These are phyloP conservation scores for Theocolax elegans DNA, from an alignment of 1,140 invertebrate genomes.

Conservation along the genomic window DNA sequence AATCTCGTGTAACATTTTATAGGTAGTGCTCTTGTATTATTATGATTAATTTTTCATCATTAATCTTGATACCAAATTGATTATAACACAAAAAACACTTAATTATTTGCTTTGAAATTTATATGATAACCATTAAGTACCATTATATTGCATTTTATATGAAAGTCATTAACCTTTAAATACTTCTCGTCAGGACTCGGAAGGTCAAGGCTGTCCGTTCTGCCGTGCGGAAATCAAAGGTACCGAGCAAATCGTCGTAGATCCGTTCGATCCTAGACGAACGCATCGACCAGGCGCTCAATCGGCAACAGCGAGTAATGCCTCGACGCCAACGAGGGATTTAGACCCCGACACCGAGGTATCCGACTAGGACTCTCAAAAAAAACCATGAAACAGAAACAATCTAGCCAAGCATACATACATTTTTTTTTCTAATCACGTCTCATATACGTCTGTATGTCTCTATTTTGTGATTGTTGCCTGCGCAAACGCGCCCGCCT, in stretches of 20 bases:
- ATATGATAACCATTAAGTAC: too few relatives aligned
- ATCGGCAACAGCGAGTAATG: conserved; percentile 64
- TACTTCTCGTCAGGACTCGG: conserved; percentile 81
- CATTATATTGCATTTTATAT: too few relatives aligned
- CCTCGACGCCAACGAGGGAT: conserved; percentile 70
- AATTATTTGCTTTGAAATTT: too few relatives aligned
- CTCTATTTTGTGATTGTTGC: background rate
- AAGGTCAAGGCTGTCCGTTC: conserved; percentile 97
- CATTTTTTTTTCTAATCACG: conserved; percentile 1
- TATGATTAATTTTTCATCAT: too few relatives aligned
- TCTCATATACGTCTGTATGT: background rate
- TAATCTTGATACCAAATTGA: too few relatives aligned
- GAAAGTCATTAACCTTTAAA: background rate
- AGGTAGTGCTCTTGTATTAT: too few relatives aligned
- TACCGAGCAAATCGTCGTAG: conserved; percentile 95
- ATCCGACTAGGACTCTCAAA: conserved; percentile 70
- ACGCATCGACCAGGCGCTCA: conserved; percentile 69
- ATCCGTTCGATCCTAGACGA: conserved; percentile 87
- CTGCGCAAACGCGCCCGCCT: too few relatives aligned
- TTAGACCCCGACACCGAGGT: conserved; percentile 83
- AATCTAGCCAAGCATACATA: conserved; percentile 3
- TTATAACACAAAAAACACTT: too few relatives aligned
- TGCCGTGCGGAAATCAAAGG: conserved; percentile 99
- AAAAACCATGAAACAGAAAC: background rate
- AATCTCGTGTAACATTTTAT: too few relatives aligned